Evolutionary conservation across 2,797 vertebrate species (phyloP), one percentile per base, ranked within the genome.

Genomic region (Characodon lateralis): DNA sequence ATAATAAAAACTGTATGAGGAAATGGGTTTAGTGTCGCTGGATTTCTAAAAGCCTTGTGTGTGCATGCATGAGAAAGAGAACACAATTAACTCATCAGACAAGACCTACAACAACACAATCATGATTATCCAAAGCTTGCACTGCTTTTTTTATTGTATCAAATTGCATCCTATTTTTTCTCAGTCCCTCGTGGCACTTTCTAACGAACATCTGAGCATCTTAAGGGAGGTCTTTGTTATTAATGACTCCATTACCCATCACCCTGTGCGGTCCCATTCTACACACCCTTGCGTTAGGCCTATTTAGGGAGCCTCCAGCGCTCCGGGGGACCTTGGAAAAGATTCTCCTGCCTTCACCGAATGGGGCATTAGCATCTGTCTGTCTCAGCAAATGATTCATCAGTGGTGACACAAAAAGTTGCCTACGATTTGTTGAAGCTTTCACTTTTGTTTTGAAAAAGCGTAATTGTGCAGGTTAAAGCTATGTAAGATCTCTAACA

Each of bases 1-100:
- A 96, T 95, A 96, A 95, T 96, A 96, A 96, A 94, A 95, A 94
- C 90, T 95, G 94, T 95, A 95, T 94, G 93, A 96, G 83, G 88
- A 94, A 89, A 89, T 78, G 80, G 82, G 82, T 87, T 78, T 72
- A 9, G 41, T 76, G 88, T 91, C 78, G 53, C 71, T 85, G 90
- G 56, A 81, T 59, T 56, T 80, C n/a, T 56, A 39, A 66, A 68
- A 78, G 5, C 48, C 9, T 9, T 70, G 58, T 63, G 12, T 58
- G 24, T 75, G n/a, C 59, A 41, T 6, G 43, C 69, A n/a, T 9
- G 74, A 26, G 56, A 77, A 50, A 39, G 51, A 78, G 50, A 68
- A 79, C 66, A 81, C 78, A 86, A 88, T 90, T 88, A 92, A 89
- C 89, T 81, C 79, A 76, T 90, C 85, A 89, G 81, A 91, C 79